Evolutionary conservation across 2,888 invertebrate genomes (phyloP), one percentile per base, ranked within the genome.

Genomic region (Drosophila paramelanica): DNA sequence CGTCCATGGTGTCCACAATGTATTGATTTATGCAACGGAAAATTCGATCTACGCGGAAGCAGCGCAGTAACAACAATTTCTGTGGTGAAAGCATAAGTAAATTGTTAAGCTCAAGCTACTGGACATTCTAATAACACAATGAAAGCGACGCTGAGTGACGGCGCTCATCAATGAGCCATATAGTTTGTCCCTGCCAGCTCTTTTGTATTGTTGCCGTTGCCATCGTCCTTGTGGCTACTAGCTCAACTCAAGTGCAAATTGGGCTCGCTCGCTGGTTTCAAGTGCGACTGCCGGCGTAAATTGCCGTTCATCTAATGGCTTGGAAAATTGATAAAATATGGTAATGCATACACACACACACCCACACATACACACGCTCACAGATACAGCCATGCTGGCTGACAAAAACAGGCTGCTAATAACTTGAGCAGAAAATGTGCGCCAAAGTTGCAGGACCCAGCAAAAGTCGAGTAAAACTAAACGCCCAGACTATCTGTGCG

Each of bases 11-110:
- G 79, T 94, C 93, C 5, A 95, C 95, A 81, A 98, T 96, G 91
- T 96, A 98, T 90, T 96, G 95, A 33, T 96, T 96, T 74, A 98
- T 94, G n/a, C 96, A 96, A 76, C 96, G 94, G 93, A 96, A 97
- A 58, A 98, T 96, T 70, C 98, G 94, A 93, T 98, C 98, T 17
- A 97, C 95, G 25, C 98, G 94, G 93, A 98, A 97, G 91, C 98
- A 98, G 17, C 98, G 94, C 55, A 98, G 93, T 64, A 98, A 90
- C 96, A 98, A 96, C 56, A 98, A 93, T 59, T 95, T 92, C 91
- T 97, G 58, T 70, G 46, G 60, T 47, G 8, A 59, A n/a, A 49
- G 47, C n/a, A 64, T 64, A 59, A 73, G 64, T 20, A 79, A 60
- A 65, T 74, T 36, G 46, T 49, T 50, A 43, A 39, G 62, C 42